Evolutionary conservation across 2,113 vertebrate species (phyloP).

Genomic region (Strigops habroptila): DNA sequence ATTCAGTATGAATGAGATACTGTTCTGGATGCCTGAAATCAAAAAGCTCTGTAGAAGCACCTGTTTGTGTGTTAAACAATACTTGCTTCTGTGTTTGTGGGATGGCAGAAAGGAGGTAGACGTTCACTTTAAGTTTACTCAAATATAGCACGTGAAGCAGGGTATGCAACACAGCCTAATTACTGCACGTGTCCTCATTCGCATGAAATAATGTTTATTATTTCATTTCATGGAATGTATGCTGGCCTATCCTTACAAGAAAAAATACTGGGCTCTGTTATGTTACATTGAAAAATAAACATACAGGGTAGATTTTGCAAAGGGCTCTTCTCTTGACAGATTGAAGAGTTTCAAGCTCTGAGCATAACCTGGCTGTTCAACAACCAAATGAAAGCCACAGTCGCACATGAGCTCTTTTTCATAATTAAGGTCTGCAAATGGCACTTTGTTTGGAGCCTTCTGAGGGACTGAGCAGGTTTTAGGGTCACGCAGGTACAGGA

Average conservation of each 20-base stretch:
- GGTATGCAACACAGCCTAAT: background rate
- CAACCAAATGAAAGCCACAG: background rate
- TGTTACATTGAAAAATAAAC: background rate
- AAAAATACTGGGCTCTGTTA: background rate
- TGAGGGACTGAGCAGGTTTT: background rate
- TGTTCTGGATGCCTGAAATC: background rate
- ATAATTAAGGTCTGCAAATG: background rate
- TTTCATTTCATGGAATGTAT: background rate
- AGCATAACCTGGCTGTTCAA: background rate
- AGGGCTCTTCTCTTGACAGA: background rate
- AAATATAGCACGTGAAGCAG: background rate
- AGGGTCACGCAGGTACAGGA: background rate
- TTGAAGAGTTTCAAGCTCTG: background rate
- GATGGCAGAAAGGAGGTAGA: background rate
- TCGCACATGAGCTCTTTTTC: background rate
- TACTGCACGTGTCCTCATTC: background rate
- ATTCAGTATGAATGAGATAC: background rate
- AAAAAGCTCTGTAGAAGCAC: background rate
- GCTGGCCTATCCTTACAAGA: background rate
- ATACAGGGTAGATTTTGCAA: background rate
- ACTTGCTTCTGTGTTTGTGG: background rate
- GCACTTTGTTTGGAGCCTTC: background rate
- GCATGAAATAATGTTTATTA: background rate
- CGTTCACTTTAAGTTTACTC: background rate
- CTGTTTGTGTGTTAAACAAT: background rate